These are phyloP conservation scores for Gymnoscopelus braueri DNA, from an alignment of 2,797 vertebrate species.

Conservation along the genomic window DNA sequence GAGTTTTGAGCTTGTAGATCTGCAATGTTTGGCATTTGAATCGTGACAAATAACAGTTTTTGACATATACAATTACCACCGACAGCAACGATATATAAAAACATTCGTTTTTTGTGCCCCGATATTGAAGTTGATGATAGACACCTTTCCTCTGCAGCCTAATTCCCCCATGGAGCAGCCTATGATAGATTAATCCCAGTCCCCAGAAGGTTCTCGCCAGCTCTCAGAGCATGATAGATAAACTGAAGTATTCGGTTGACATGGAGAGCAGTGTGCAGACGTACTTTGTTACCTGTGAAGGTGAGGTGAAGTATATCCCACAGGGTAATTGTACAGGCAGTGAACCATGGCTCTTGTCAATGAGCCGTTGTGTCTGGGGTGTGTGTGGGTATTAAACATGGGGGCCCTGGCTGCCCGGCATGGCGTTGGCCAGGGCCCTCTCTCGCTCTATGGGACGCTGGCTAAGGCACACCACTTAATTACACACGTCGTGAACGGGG, in stretches of 20 bases:
- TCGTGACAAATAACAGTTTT: no score
- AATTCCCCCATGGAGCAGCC: constrained; percentile 1
- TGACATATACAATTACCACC: no score
- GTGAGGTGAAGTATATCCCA: constrained; percentile 58
- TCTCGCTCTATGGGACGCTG: constrained; percentile 51
- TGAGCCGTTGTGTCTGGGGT: constrained; percentile 65
- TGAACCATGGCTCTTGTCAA: constrained; percentile 66
- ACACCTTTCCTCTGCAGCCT: constrained; percentile 7
- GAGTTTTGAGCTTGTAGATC: no score
- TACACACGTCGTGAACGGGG: constrained; percentile 66
- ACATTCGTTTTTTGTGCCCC: no score
- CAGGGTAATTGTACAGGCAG: constrained; percentile 58
- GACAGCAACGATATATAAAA: no score
- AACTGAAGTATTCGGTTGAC: constrained; percentile 14
- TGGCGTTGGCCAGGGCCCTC: neutral
- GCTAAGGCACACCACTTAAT: constrained; percentile 63
- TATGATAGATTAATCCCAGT: no score
- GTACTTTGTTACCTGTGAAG: constrained; percentile 55
- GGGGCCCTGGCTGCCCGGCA: constrained; percentile 34
- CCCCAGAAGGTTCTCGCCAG: neutral
- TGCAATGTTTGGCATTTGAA: no score
- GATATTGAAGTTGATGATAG: no score
- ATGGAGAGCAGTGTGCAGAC: constrained; percentile 50
- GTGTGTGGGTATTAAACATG: constrained; percentile 66
- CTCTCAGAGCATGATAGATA: neutral